Evolutionary conservation across 1,140 invertebrate species (phyloP), one percentile per base, ranked within the genome.

Genomic region (Apis dorsata): DNA sequence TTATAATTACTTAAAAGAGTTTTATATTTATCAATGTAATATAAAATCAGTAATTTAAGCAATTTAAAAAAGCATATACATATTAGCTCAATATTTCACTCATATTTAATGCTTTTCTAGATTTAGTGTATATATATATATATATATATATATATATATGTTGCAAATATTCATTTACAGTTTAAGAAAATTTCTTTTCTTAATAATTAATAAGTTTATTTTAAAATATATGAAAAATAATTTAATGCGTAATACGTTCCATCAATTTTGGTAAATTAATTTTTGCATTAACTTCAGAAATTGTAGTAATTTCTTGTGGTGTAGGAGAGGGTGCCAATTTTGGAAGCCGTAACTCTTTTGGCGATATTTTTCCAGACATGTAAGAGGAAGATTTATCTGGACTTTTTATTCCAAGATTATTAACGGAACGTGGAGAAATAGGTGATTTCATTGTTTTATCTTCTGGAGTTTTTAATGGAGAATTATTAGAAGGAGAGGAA

Each of bases 231-330:
- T 0, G 7, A 44, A 74, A 44, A 49, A 62, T 44, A 1, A 65
- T 82, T 73, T 69, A 85, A 21, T 86, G 79, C 15, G 82, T 57
- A 10, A 79, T 78, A 28, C 86, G 85, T 59, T 92, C 90, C 21
- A 88, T 82, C 10, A 92, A 68, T 66, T 91, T 91, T 9, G 91
- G 88, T 49, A 92, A 83, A 80, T 28, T 85, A 19, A 91, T 78
- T 76, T 88, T 89, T n/a, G 75, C 28, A 9, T 72, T 70, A 44
- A 68, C 77, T 62, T 87, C 79, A 51, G 81, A 34, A 65, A 57
- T 19, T 13, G 71, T 44, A 19, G 24, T 65, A 21, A 60, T 24
- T 62, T 85, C 71, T 49, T 69, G 69, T 0, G 81, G 66, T 12
- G 60, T 74, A 3, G 83, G 81, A 10, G 86, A 84, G 9, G 80